These are phyloP conservation scores for Agapetus fuscipes DNA, from an alignment of 2,888 invertebrate genomes.

Conservation along the genomic window DNA sequence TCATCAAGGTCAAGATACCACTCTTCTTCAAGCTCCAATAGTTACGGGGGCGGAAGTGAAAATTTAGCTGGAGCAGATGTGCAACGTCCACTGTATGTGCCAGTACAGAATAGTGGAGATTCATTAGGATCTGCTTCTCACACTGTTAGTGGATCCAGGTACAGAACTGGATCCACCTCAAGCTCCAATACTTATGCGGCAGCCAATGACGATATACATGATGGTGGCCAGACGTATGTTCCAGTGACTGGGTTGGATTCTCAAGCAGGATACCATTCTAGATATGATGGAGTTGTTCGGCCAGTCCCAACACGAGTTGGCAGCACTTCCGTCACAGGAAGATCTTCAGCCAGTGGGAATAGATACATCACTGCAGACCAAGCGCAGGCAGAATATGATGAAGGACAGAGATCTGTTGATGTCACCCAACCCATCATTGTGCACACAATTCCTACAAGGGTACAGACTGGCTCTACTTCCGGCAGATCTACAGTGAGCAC, in stretches of 20 bases:
- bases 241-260: too few relatives aligned
- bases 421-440: too few relatives aligned
- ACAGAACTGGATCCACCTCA: conserved; percentile 1
- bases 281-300: too few relatives aligned
- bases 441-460: too few relatives aligned
- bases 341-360: too few relatives aligned
- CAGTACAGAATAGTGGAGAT: neutral
- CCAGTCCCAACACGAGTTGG: too few relatives aligned
- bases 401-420: conserved; percentile 3
- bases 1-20: neutral
- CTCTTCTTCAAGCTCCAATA: neutral
- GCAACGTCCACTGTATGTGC: conserved; percentile 1
- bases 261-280: too few relatives aligned
- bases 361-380: conserved; percentile 3
- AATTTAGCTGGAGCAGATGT: neutral
- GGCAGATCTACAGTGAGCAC: neutral
- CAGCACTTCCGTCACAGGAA: too few relatives aligned
- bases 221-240: too few relatives aligned
- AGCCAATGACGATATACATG: too few relatives aligned
- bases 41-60: neutral
- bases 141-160: conserved; percentile 4
- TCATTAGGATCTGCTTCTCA: conserved; percentile 3
- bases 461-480: too few relatives aligned
- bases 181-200: too few relatives aligned
- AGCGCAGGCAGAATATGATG: conserved; percentile 1